Evolutionary conservation across 2,797 vertebrate species (phyloP).

Genomic region (Ctenopoma multispine): DNA sequence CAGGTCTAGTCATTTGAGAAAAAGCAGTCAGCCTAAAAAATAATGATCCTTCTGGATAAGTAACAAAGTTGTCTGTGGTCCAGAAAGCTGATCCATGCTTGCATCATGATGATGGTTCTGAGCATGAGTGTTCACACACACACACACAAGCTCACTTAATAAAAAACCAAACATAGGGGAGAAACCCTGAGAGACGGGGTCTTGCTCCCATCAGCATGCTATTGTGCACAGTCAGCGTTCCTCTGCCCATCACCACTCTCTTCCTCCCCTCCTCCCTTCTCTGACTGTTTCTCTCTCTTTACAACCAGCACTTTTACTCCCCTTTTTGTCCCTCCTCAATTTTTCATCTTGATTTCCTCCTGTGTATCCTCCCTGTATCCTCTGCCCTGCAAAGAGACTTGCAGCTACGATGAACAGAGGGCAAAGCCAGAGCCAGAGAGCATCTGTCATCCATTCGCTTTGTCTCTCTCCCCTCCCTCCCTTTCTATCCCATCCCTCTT

Average conservation of each 20-base stretch:
- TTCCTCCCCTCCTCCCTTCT: slow-evolving; percentile 20
- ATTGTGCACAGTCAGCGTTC: slow-evolving; percentile 79
- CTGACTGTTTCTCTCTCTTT: slow-evolving; percentile 49
- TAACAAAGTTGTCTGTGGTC: not conserved
- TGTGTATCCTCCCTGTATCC: slow-evolving; percentile 15
- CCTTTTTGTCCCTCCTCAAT: slow-evolving; percentile 44
- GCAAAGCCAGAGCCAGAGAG: slow-evolving; percentile 64
- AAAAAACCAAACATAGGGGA: slow-evolving; percentile 25
- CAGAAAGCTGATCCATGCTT: slow-evolving; percentile 8
- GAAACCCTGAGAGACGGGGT: slow-evolving; percentile 53
- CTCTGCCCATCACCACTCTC: slow-evolving; percentile 43
- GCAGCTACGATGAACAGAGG: slow-evolving; percentile 55
- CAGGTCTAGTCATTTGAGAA: not conserved
- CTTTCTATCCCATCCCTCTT: slow-evolving; percentile 32
- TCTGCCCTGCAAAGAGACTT: slow-evolving; percentile 39
- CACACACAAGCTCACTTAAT: slow-evolving; percentile 24
- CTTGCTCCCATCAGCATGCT: slow-evolving; percentile 65
- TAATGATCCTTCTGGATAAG: slow-evolving; percentile 21
- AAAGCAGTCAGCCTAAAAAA: not conserved
- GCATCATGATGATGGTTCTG: not conserved
- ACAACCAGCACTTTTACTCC: slow-evolving; percentile 59
- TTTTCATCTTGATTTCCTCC: slow-evolving; percentile 41
- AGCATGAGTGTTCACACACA: slow-evolving; percentile 1
- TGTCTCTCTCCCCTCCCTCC: slow-evolving; percentile 37
- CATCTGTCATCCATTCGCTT: slow-evolving; percentile 76